Percentiles rank a stretch among this genome's conserved stretches.
These are phyloP conservation scores for Tenrec ecaudatus DNA, from an alignment of 2,113 vertebrate genomes.

Conservation along the genomic window DNA sequence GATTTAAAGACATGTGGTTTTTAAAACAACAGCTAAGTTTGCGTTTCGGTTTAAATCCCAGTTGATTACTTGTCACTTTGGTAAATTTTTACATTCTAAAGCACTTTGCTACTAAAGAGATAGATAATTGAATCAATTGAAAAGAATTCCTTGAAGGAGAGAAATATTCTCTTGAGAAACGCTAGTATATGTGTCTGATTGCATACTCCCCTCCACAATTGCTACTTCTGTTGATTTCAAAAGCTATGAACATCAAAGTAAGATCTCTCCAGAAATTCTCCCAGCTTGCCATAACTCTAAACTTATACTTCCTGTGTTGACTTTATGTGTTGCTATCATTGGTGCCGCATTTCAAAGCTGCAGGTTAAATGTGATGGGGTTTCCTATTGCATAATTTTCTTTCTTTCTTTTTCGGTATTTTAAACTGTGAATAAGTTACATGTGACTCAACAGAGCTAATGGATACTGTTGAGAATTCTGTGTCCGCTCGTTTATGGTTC, in stretches of 20 bases:
- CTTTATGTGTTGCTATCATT: conserved; percentile 30
- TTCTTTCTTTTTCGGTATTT: conserved; percentile 35
- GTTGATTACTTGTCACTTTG: conserved; percentile 60
- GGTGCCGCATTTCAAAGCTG: conserved; percentile 69
- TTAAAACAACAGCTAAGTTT: conserved; percentile 61
- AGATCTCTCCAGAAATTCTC: conserved; percentile 49
- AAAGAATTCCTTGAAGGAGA: conserved; percentile 65
- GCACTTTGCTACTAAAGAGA: conserved; percentile 48
- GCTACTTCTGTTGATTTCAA: conserved; percentile 48
- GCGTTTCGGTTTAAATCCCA: conserved; percentile 65
- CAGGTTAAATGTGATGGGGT: conserved; percentile 67
- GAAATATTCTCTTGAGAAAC: conserved; percentile 61
- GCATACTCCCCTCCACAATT: conserved; percentile 39
- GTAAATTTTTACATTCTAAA: conserved; percentile 68
- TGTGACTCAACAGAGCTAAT: conserved; percentile 48
- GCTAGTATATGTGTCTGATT: neutral
- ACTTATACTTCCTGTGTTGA: conserved; percentile 69
- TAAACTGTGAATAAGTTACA: conserved; percentile 63
- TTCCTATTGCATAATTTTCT: conserved; percentile 50
- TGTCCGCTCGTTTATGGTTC: neutral
- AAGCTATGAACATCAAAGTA: conserved; percentile 61
- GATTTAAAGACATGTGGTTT: conserved; percentile 68
- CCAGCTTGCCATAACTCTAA: conserved; percentile 45
- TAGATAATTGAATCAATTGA: conserved; percentile 64
- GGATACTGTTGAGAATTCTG: conserved; percentile 50